Conservation (phyloP, 1,140 invertebrate species). For the Lepidotrigona ventralis region DNA sequence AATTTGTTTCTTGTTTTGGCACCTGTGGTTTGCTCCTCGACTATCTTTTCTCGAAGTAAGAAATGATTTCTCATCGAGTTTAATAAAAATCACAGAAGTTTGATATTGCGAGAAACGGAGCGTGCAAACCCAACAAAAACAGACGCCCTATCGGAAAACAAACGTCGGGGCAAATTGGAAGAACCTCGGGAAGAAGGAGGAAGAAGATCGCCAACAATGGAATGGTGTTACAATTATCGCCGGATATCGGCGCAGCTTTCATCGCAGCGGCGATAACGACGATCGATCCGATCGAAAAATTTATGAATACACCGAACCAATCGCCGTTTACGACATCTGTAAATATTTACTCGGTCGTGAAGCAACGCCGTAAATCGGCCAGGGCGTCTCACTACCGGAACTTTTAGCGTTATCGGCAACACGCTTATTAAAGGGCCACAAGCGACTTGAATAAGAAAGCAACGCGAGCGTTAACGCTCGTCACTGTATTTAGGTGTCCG, state of each 20-base stretch:
- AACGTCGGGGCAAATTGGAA: no score
- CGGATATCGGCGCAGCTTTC: not conserved
- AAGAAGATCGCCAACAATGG: not conserved
- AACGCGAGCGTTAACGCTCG: slow-evolving; percentile 7
- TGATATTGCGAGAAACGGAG: no score
- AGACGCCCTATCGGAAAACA: no score
- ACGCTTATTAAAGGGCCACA: slow-evolving; percentile 10
- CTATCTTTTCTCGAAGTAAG: no score
- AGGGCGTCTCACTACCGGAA: not conserved
- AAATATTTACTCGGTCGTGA: slow-evolving; percentile 44
- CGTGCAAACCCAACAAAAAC: no score
- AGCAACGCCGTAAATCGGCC: slow-evolving; percentile 26
- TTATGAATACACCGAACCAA: slow-evolving; percentile 38
- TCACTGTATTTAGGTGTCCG: not conserved
- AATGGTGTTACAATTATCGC: not conserved
- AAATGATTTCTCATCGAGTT: no score
- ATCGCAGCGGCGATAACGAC: not conserved
- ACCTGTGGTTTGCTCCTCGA: no score
- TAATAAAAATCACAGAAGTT: no score
- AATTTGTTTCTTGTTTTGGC: no score
- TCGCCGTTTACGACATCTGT: slow-evolving; percentile 38
- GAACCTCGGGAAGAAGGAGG: no score
- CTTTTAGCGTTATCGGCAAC: slow-evolving; percentile 20
- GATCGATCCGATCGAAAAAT: slow-evolving; percentile 19
- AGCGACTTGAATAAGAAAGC: not conserved